Evolutionary conservation across 2,888 invertebrate species (phyloP).

Genomic region (Ariolimax columbianus): DNA sequence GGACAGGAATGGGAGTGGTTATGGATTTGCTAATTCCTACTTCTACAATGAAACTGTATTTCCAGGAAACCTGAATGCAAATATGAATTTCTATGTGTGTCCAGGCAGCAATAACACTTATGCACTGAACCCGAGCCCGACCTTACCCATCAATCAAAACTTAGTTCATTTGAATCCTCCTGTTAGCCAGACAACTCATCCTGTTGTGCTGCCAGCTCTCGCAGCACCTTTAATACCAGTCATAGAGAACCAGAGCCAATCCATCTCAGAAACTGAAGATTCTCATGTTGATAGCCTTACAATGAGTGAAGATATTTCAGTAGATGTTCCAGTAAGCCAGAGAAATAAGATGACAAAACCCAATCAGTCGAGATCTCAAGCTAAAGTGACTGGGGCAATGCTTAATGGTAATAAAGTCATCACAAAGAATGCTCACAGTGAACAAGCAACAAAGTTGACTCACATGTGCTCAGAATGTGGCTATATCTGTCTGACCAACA

Average conservation of each 20-base stretch:
- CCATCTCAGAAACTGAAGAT: neutral
- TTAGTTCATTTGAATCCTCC: neutral
- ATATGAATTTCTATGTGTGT: slow-evolving; percentile 29
- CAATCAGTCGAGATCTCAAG: slow-evolving; percentile 3
- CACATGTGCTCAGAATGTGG: slow-evolving; percentile 36
- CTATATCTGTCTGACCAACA: slow-evolving; percentile 37
- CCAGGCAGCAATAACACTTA: neutral
- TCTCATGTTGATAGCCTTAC: neutral
- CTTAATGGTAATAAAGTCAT: neutral
- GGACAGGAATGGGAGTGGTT: slow-evolving; percentile 37
- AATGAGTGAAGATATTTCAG: neutral
- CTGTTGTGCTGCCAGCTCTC: neutral
- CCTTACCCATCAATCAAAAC: neutral
- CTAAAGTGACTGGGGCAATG: slow-evolving; percentile 32
- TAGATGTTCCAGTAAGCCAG: neutral
- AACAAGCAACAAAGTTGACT: slow-evolving; percentile 4
- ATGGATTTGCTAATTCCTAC: slow-evolving; percentile 23
- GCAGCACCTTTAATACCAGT: neutral
- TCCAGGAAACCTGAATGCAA: slow-evolving; percentile 33
- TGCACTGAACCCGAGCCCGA: neutral
- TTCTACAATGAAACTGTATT: slow-evolving; percentile 45
- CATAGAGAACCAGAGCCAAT: neutral
- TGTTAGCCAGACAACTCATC: neutral
- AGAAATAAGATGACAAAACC: neutral
- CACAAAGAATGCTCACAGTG: neutral